Base-by-base conservation (phyloP, 2,888 invertebrate genomes). In the Nemurella pictetii region DNA sequence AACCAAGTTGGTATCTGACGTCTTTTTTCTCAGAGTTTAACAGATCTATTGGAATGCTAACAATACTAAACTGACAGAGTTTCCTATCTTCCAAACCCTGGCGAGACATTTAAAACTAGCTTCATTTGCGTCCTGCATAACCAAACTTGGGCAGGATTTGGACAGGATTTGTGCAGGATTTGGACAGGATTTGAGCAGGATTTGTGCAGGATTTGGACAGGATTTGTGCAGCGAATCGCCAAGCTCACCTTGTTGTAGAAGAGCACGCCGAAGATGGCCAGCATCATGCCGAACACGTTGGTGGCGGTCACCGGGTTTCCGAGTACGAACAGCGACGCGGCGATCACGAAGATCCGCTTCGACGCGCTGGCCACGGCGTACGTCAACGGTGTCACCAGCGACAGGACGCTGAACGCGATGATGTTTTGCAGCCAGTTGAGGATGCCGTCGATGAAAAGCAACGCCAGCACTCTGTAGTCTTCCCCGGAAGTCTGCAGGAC, bases 331-430 rank as follows among this genome's bases (percentile, higher is more conserved):
- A 99, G 92, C 80, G 98, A 98, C 36, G 96, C 95, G 15, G 93
- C 95, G 89, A 99, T 98, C 85, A 99, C 97, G 88, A 95, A 96
- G 87, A 98, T 97, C 88, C 98, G 93, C 91, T 99, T 99, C 84
- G 98, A 97, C 30, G 97, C 97, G 90, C 97, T 98, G 84, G 98
- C 98, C 85, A 99, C 98, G 0, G 98, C 98, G 91, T 99, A 99
- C 0, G 97, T 97, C 36, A 99, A 92, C 74, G 99, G 98, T n/a
- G 98, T 95, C 73, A 99, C 97, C 87, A 96, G 91, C 84, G 97
- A 96, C 87, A 99, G 92, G 84, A 99, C 95, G 88, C 96, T 97
- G 91, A 99, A 99, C 0, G 99, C 99, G 84, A 98, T 94, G 88
- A 98, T 95, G 89, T 98, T 99, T 91, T 99, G 99, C 87, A 97